Evolutionary conservation across 2,888 invertebrate genomes (phyloP).

Genomic region (Phanerotoma sp.): DNA sequence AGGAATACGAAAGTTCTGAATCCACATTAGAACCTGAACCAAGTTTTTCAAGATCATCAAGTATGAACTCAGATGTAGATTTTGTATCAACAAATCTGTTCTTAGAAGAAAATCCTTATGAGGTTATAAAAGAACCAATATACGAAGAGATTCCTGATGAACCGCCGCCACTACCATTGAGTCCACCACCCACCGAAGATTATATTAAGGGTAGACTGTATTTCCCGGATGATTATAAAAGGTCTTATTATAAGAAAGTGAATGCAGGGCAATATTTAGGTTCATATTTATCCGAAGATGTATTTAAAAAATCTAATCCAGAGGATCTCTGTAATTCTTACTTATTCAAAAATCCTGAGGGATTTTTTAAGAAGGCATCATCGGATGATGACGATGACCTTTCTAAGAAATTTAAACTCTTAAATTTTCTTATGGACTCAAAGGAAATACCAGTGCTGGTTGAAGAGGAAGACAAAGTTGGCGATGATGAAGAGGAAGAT

Average conservation of each 20-base stretch:
- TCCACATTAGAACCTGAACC: constrained; percentile 43
- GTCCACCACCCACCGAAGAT: constrained; percentile 72
- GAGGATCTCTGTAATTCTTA: constrained; percentile 39
- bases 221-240: constrained; percentile 52
- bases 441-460: constrained; percentile 60
- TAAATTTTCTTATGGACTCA: constrained; percentile 86
- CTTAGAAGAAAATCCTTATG: constrained; percentile 56
- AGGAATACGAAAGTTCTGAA: constrained; percentile 46
- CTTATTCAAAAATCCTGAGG: constrained; percentile 45
- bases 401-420: constrained; percentile 80
- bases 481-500: constrained; percentile 43
- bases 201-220: constrained; percentile 70
- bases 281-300: constrained; percentile 43
- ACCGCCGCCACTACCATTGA: constrained; percentile 72
- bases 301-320: constrained; percentile 60
- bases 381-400: constrained; percentile 58
- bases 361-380: constrained; percentile 47
- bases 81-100: constrained; percentile 48
- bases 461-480: constrained; percentile 32
- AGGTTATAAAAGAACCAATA: constrained; percentile 57
- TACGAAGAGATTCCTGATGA: constrained; percentile 59
- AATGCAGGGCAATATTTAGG: constrained; percentile 44
- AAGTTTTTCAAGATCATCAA: constrained; percentile 45
- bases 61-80: constrained; percentile 49
- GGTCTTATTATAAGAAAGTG: constrained; percentile 44